Base-by-base conservation (phyloP, 2,113 vertebrate species). In the Lophochroa leadbeateri region DNA sequence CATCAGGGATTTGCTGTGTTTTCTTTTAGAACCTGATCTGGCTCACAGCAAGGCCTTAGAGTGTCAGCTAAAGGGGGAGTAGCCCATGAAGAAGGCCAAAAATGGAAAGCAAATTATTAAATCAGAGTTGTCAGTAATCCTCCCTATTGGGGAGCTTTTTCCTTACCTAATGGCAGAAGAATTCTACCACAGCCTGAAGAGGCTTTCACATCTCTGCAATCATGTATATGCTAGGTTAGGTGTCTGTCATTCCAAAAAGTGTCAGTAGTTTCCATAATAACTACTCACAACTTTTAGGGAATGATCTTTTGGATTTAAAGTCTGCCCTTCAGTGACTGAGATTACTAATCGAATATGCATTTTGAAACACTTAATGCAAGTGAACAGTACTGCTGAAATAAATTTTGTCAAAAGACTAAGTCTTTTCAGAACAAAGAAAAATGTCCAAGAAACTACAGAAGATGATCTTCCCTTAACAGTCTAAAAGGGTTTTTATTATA, bases 221-320 rank as follows among this genome's bases (percentile, higher is more conserved):
- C 6, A 24, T 46, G 12, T 6, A 2, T 8, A 1, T 28, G 64
- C 44, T 11, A 2, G 4, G 7, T 13, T 17, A 8, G 28, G 18
- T 28, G 28, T 44, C 31, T 80, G 49, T 46, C 3, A 2, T 72
- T 37, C 10, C 83, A 31, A 1, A 52, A 76, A 39, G 5, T 10
- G 28, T 12, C 79, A n/a, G 7, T 29, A 39, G 18, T 82, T 90
- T 65, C 76, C 17, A 21, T 46, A 68, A 70, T 80, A 67, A 43
- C 35, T 57, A 16, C 5, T 23, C 3, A 7, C 6, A 12, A 19
- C n/a, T 94, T 77, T 35, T 44, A 37, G 44, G 71, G 94, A 90
- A 63, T 43, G 21, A 76, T 69, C 10, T 13, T 80, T 35, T 46
- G 28, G 19, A 20, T 90, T 81, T 68, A 13, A 92, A 77, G n/a